Evolutionary conservation across 2,113 vertebrate species (phyloP).

Genomic region (Ictidomys tridecemlineatus): DNA sequence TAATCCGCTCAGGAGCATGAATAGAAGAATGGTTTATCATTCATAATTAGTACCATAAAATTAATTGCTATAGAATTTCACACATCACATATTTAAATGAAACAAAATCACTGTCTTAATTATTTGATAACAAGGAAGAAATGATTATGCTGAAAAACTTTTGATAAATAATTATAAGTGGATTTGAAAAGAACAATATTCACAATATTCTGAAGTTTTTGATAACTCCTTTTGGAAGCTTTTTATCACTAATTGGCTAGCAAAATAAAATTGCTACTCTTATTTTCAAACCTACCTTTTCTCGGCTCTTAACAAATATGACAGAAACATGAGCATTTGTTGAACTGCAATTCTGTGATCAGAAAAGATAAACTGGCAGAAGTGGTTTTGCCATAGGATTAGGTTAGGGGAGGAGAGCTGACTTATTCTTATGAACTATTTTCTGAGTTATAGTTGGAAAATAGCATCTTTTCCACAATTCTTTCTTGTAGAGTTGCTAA

Average conservation of each 20-base stretch:
- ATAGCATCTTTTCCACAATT: background rate
- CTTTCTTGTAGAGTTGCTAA: background rate
- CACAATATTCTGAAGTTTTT: background rate
- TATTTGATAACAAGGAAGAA: conserved; percentile 26
- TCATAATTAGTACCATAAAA: background rate
- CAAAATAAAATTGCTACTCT: background rate
- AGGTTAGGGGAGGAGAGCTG: background rate
- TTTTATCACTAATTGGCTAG: background rate
- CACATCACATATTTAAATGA: conserved; percentile 21
- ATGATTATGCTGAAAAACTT: background rate
- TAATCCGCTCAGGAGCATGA: background rate
- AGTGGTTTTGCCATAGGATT: background rate
- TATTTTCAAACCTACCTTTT: background rate
- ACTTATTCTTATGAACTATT: conserved; percentile 2
- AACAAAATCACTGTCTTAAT: background rate
- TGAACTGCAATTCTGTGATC: background rate
- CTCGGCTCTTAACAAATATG: background rate
- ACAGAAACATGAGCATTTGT: background rate
- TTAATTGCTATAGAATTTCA: conserved; percentile 30
- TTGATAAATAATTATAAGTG: background rate
- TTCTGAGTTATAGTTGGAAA: background rate
- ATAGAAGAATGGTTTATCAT: background rate
- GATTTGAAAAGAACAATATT: conserved; percentile 13
- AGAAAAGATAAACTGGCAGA: background rate
- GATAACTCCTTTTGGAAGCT: background rate